Base-by-base conservation (phyloP, 1,140 invertebrate genomes). In the Amyelois transitella region DNA sequence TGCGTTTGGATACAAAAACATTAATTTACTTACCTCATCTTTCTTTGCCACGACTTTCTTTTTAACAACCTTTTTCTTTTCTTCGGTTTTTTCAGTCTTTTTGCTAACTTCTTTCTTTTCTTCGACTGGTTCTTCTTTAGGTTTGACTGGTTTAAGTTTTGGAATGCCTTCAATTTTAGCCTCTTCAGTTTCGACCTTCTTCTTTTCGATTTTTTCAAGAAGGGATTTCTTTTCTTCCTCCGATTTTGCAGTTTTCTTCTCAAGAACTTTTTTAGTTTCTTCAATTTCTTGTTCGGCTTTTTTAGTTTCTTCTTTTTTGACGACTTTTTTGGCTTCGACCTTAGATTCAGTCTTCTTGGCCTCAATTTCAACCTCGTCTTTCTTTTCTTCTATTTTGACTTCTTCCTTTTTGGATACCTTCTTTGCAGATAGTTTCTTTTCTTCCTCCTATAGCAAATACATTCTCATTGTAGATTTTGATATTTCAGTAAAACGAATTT, bases 131-230 rank as follows among this genome's bases (percentile, higher is more conserved):
- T 88, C 86, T 64, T 91, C 91, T 54, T 90, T 81, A 25, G 89
- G 89, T 50, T 88, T 81, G 28, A 90, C 89, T 4, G 87, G 61
- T 61, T 90, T 91, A 2, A 89, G 73, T 78, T 91, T 91, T 28
- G 87, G 73, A 69, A 90, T 88, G 52, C 85, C 85, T 69, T 91
- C 91, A 61, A 88, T 77, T 66, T 90, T 88, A 20, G 77, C 70
- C 68, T 89, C 86, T 74, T 88, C 84, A 32, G 72, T 62, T 66
- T 83, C 81, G 49, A 79, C 68, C 60, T 86, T 88, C 69, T 89
- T 89, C 68, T 88, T 86, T 64, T 90, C 85, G 58, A 88, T 76
- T 63, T 88, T 88, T 65, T 83, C 85, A 51, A 90, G 78, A 58
- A 90, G 76, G 43, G 87, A 86, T 56, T 86, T 87, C 69, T 88